Evolutionary conservation across 1,140 invertebrate species (phyloP), one percentile per base, ranked within the genome.

Genomic region (Copidosoma floridanum): DNA sequence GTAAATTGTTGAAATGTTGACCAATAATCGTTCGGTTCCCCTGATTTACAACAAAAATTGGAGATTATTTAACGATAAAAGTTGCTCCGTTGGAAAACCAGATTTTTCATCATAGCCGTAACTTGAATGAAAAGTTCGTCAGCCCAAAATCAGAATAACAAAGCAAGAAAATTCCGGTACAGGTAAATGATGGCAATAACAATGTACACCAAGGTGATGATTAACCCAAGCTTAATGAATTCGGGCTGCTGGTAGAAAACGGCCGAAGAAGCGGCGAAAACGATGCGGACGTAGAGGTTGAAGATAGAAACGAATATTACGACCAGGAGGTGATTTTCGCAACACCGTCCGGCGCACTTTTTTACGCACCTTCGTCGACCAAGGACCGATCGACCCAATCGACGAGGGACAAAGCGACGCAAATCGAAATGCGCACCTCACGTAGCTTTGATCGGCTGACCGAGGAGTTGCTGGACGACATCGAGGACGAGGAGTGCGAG

Each of bases 391-490:
- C 32, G 5, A 21, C 23, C 3, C 58, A 48, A 18, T 46, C 11
- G 12, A 63, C 44, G 2, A 38, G 20, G n/a, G 59, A 59, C 18
- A 66, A 57, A 50, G 52, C 56, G 3, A 65, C 57, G 4, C 63
- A 68, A 63, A 41, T 29, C 27, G 35, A 57, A 0, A 75, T 75
- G 71, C 48, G 41, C 40, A 20, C 64, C 4, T 56, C 55, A 35
- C 43, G 35, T 10, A 70, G 65, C 27, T 53, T 48, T 1, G 46
- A 65, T 18, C 69, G 46, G 24, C 27, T 68, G 50, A 23, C 56
- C 2, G 57, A 66, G n/a, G 64, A 71, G n/a, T 51, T 63, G 8
- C n/a, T n/a, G n/a, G 62, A 65, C 24, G 59, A 64, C 3, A 29
- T 24, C 37, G n/a, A 11, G 16, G 47, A 29, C 2, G 21, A 38